Conservation (phyloP, 2,888 invertebrate genomes). For the Entomobrya multifasciata region DNA sequence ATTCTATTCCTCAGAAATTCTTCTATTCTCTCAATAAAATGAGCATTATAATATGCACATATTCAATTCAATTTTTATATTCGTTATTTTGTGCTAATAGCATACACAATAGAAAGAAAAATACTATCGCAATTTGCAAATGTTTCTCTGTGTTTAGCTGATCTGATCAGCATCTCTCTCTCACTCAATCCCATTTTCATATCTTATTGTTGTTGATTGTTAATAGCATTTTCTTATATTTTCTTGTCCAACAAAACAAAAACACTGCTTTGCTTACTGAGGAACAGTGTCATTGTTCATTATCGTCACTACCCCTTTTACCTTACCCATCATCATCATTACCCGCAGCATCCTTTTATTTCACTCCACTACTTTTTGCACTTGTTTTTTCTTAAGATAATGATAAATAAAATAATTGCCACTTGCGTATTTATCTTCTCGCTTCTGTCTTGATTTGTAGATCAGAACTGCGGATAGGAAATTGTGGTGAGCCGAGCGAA, state of each 20-base stretch:
- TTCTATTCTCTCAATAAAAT: neutral
- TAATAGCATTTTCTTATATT: neutral
- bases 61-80: too few species aligned
- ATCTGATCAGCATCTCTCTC: neutral
- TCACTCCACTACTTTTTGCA: neutral
- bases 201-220: neutral
- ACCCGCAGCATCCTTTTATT: neutral
- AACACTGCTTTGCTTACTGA: too few species aligned
- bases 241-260: too few species aligned
- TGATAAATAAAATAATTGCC: neutral
- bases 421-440: neutral
- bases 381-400: too few species aligned
- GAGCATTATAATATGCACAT: too few species aligned
- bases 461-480: conserved; percentile 1
- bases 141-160: neutral
- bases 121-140: conserved; percentile 2
- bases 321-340: neutral
- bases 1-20: conserved; percentile 5
- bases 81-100: too few species aligned
- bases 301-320: too few species aligned
- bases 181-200: too few species aligned
- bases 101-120: neutral
- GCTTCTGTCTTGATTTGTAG: conserved; percentile 13
- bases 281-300: too few species aligned
- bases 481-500: too few species aligned